A percentile compares a stretch with the other conserved stretches of the same genome.
phyloP scores from a whole-genome alignment of 2,797 vertebrate genomes.

The Brachyrhaphis roseni region DNA sequence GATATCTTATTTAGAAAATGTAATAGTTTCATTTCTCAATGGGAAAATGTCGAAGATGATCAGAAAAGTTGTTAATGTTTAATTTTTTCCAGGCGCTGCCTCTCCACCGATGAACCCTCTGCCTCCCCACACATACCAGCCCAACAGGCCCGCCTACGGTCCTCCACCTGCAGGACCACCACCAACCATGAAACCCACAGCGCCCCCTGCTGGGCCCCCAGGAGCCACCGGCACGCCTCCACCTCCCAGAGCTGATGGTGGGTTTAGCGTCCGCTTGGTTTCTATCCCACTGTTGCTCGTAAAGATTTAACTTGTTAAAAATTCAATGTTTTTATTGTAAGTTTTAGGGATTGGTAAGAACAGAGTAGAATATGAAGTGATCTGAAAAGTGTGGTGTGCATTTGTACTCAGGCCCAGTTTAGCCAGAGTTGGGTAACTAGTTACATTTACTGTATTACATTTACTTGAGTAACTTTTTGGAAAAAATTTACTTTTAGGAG shows the following conservation, averaged over 20 bases:
- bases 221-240: slow-evolving; percentile 65
- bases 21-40: not conserved
- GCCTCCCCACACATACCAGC: slow-evolving; percentile 80
- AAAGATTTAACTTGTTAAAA: not conserved
- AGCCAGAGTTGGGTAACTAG: too few species aligned
- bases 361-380: not conserved
- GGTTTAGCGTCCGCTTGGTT: slow-evolving; percentile 22
- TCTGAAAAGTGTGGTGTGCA: not conserved
- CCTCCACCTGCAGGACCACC: slow-evolving; percentile 76
- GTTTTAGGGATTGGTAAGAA: not conserved
- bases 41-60: not conserved
- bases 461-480: too few species aligned
- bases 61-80: not conserved
- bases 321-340: not conserved
- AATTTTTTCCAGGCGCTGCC: slow-evolving; percentile 71
- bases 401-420: not conserved
- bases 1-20: not conserved
- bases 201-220: slow-evolving; percentile 59
- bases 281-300: not conserved
- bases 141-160: slow-evolving; percentile 74
- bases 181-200: slow-evolving; percentile 70
- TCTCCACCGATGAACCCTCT: slow-evolving; percentile 76
- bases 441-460: too few species aligned
- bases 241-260: slow-evolving; percentile 81
- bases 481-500: too few species aligned